Evolutionary conservation across 2,888 invertebrate genomes (phyloP), one percentile per base, ranked within the genome.

Genomic region (Euzetes globulus): DNA sequence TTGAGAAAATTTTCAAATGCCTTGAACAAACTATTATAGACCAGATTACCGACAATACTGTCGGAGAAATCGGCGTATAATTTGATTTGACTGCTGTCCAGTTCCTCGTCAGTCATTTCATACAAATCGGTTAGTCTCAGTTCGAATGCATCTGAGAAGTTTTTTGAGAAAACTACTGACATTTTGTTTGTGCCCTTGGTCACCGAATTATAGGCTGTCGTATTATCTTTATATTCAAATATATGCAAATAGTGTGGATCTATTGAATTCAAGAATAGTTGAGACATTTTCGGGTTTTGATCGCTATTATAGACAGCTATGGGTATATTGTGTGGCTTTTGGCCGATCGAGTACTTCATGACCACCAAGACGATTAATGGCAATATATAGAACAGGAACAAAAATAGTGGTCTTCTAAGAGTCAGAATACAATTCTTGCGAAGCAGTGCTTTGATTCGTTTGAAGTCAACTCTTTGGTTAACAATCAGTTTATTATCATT

Each of bases 61-160:
- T 94, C 78, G 0, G 92, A 91, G 90, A 94, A 91, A 82, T 94
- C 94, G 75, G 93, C 87, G 90, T 91, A 91, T 73, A 93, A 91
- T 81, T 91, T 87, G 76, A 94, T 88, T 82, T 92, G 92, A 65
- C 92, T 92, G 77, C 91, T 90, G 78, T 91, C 89, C 75, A 93
- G 86, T 0, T 91, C 92, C 79, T 92, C 92, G 76, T 91, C 89
- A 81, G 92, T 92, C 0, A 91, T 88, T 27, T 91, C 90, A 80
- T 89, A 89, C 13, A 29, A 91, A n/a, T 65, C 22, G 33, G 89
- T 88, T 83, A 92, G 87, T 78, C 93, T 86, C 0, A 92, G 91
- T 0, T 91, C 88, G 45, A 94, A 86, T 0, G 91, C 91, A 77
- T 90, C 90, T 0, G 94, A 92, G 80, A 94, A 95, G 82, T 94